Conservation (phyloP, 2,113 vertebrate genomes). For the Carassius carassius region DNA sequence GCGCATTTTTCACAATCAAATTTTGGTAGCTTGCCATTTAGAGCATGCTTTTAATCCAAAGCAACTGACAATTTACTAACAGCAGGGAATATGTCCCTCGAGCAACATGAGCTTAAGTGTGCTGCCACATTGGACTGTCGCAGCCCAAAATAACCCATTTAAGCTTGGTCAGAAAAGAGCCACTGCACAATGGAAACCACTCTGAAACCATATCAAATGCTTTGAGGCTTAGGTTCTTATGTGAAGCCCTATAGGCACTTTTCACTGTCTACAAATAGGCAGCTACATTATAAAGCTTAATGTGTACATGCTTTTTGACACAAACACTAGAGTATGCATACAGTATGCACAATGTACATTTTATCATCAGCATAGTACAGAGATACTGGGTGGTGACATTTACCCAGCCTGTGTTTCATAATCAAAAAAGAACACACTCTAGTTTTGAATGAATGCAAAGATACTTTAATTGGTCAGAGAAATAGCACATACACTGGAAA, state of each 20-base stretch:
- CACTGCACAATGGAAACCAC: neutral
- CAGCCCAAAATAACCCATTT: conserved; percentile 20
- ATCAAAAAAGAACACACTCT: no score
- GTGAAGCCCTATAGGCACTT: neutral
- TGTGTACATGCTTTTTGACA: neutral
- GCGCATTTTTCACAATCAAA: neutral
- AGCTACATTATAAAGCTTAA: neutral
- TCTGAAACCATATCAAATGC: neutral
- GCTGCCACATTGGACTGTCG: conserved; percentile 9
- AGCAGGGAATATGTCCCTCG: conserved; percentile 20
- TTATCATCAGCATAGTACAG: neutral
- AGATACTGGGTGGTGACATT: no score
- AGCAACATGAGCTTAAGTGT: conserved; percentile 21
- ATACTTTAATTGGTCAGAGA: neutral
- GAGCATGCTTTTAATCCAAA: conserved; percentile 4
- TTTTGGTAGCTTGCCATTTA: conserved; percentile 26
- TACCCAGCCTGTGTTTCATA: no score
- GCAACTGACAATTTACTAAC: conserved; percentile 17
- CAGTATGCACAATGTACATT: neutral
- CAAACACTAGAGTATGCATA: no score
- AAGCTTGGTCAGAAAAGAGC: neutral
- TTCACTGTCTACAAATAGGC: neutral
- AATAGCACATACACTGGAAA: neutral
- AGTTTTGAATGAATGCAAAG: neutral
- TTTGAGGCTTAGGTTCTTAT: neutral